Percentiles rank a stretch among this genome's conserved stretches.
phyloP scores from a whole-genome alignment of 2,113 vertebrate genomes.

The Reinhardtius hippoglossoides region DNA sequence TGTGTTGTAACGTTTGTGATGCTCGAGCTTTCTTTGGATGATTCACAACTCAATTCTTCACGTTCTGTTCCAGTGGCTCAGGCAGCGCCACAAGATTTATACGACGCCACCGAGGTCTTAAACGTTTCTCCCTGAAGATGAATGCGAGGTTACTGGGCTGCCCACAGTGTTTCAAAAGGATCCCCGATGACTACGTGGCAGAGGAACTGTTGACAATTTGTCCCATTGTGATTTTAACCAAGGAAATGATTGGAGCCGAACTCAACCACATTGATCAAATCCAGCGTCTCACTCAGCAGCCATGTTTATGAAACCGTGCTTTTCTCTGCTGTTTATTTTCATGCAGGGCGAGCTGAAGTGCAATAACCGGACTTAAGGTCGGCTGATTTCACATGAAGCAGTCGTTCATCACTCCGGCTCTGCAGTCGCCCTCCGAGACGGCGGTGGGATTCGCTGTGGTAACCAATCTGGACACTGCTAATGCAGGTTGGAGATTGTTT shows the following conservation, averaged over 20 bases:
- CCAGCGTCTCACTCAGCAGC: conserved; percentile 47
- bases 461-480: conserved; percentile 74
- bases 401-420: conserved; percentile 75
- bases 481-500: conserved; percentile 76
- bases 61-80: conserved; percentile 45
- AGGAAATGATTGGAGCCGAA: conserved; percentile 49
- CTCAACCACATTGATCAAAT: conserved; percentile 48
- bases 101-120: conserved; percentile 44
- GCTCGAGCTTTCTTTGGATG: conserved; percentile 49
- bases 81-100: conserved; percentile 49
- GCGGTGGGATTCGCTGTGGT: conserved; percentile 67
- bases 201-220: conserved; percentile 50
- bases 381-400: conserved; percentile 63
- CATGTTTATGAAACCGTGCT: conserved; percentile 52
- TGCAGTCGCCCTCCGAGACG: conserved; percentile 63
- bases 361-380: conserved; percentile 48
- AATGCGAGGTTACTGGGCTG: conserved; percentile 52
- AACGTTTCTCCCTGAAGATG: conserved; percentile 54
- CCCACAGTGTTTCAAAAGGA: conserved; percentile 35
- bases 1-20: conserved; percentile 37
- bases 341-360: conserved; percentile 56
- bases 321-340: conserved; percentile 67
- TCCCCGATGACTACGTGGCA: conserved; percentile 41
- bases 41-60: conserved; percentile 63
- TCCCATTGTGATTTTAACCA: conserved; percentile 45